Evolutionary conservation across 1,140 invertebrate genomes (phyloP).

Genomic region (Pararge aegeria): DNA sequence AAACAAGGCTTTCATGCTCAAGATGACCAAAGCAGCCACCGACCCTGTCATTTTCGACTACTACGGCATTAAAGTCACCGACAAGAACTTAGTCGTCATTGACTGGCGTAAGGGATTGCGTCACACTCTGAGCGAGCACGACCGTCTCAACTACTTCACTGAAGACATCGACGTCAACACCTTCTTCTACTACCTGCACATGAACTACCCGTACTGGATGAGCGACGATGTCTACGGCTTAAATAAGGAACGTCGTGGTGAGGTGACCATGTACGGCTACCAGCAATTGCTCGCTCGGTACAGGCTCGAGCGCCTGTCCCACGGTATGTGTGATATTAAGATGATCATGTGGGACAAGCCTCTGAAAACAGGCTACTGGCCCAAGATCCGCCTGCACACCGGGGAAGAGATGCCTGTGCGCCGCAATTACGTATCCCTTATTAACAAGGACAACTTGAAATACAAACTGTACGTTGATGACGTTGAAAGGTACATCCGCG

Average conservation of each 20-base stretch:
- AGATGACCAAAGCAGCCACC: conserved; percentile 79
- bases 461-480: conserved; percentile 67
- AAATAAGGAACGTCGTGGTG: conserved; percentile 82
- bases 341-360: conserved; percentile 76
- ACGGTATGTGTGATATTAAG: conserved; percentile 81
- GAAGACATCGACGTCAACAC: conserved; percentile 86
- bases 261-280: conserved; percentile 81
- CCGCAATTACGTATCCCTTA: conserved; percentile 78
- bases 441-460: conserved; percentile 76
- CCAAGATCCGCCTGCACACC: conserved; percentile 82
- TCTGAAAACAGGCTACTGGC: conserved; percentile 81
- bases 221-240: conserved; percentile 79
- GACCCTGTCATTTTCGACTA: conserved; percentile 75
- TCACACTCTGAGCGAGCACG: conserved; percentile 47
- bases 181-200: conserved; percentile 86
- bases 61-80: conserved; percentile 69
- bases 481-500: conserved; percentile 81
- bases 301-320: conserved; percentile 83
- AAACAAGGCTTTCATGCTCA: conserved; percentile 81
- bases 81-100: conserved; percentile 67
- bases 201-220: conserved; percentile 85
- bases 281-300: conserved; percentile 83
- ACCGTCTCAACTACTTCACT: conserved; percentile 84
- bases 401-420: conserved; percentile 84
- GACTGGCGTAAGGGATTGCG: conserved; percentile 68